Conservation (phyloP, 2,797 vertebrate species). For the Echeneis naucrates region DNA sequence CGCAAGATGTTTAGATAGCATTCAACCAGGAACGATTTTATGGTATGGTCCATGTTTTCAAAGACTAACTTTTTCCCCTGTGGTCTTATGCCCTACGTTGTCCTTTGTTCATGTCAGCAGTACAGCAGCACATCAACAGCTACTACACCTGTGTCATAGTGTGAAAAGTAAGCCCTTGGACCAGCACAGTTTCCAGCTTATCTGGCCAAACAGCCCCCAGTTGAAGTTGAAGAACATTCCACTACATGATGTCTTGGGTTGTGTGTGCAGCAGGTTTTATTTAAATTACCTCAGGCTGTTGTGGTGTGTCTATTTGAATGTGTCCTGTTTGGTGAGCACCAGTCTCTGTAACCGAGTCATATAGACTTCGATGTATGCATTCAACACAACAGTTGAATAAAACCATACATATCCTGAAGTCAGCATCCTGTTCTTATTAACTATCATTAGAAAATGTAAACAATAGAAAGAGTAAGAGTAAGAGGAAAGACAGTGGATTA, state of each 20-base stretch:
- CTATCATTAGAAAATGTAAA: conserved; percentile 3
- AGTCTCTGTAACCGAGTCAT: conserved; percentile 17
- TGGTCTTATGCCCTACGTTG: conserved; percentile 21
- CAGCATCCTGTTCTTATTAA: background rate
- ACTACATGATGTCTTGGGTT: conserved; percentile 34
- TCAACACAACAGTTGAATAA: conserved; percentile 19
- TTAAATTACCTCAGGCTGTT: conserved; percentile 39
- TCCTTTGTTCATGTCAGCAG: conserved; percentile 47
- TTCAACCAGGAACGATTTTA: conserved; percentile 6
- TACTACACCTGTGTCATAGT: conserved; percentile 53
- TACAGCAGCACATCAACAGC: conserved; percentile 36
- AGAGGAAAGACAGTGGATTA: background rate
- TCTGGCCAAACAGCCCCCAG: conserved; percentile 17
- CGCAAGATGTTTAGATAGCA: background rate
- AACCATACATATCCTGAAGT: conserved; percentile 26
- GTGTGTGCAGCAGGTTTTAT: conserved; percentile 26
- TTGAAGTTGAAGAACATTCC: conserved; percentile 58
- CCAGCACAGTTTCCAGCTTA: conserved; percentile 41
- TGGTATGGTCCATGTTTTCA: background rate
- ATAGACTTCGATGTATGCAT: conserved; percentile 6
- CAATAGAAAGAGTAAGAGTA: background rate
- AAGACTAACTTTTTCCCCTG: background rate
- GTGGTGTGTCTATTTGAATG: conserved; percentile 30
- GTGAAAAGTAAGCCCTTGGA: conserved; percentile 48
- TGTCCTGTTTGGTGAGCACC: conserved; percentile 25